Conservation (phyloP, 2,888 invertebrate genomes). For the Agrotis puta region DNA sequence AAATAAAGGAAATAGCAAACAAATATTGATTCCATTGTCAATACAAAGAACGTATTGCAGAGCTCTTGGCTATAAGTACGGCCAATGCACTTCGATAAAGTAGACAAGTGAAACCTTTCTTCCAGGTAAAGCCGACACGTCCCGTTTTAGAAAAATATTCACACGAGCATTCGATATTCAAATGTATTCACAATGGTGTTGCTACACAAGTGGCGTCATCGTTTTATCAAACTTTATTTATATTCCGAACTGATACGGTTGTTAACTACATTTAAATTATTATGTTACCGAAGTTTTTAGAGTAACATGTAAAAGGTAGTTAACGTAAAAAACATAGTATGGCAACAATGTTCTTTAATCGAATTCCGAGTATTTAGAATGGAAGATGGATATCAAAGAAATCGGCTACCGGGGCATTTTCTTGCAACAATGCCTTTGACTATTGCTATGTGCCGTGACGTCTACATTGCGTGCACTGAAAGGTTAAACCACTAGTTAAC, state of each 20-base stretch:
- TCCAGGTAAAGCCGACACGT: constrained; percentile 10
- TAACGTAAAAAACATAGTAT: constrained; percentile 17
- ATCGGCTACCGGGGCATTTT: constrained; percentile 41
- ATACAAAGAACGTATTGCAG: constrained; percentile 21
- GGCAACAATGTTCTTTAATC: not conserved
- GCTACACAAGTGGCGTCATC: constrained; percentile 45
- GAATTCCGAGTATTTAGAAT: constrained; percentile 8
- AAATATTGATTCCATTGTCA: constrained; percentile 24
- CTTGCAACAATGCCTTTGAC: constrained; percentile 29
- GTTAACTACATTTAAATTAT: constrained; percentile 46
- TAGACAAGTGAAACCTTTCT: constrained; percentile 47
- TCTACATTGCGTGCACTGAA: constrained; percentile 57
- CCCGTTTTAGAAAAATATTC: constrained; percentile 49
- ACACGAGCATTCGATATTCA: constrained; percentile 45
- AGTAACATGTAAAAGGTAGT: constrained; percentile 18
- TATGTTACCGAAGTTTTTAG: constrained; percentile 26
- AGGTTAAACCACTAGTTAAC: constrained; percentile 47
- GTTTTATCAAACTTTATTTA: constrained; percentile 58
- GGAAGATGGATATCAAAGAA: constrained; percentile 37
- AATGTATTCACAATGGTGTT: constrained; percentile 50
- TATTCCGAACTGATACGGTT: constrained; percentile 51
- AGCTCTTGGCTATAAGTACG: constrained; percentile 23
- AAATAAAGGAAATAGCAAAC: constrained; percentile 28
- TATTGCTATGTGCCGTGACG: constrained; percentile 48
- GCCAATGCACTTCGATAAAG: constrained; percentile 48